These are phyloP conservation scores for Trichoplusia ni DNA, from an alignment of 1,140 invertebrate genomes.

Conservation along the genomic window DNA sequence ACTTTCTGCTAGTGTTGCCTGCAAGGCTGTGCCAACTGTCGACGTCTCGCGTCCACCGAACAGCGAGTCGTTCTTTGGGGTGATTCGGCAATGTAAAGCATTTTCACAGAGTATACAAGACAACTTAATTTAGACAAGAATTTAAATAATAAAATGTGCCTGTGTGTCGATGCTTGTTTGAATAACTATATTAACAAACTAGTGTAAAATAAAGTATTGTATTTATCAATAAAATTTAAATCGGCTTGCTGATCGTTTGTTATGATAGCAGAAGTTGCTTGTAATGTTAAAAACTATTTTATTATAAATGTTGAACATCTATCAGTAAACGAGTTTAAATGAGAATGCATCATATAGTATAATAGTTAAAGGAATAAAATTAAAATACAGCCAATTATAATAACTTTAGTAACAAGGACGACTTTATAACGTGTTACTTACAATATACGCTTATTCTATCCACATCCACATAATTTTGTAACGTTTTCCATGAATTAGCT, in stretches of 20 bases:
- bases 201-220: slow-evolving; percentile 21
- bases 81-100: slow-evolving; percentile 33
- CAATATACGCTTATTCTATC: neutral
- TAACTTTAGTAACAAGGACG: neutral
- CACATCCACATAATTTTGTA: slow-evolving; percentile 11
- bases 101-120: slow-evolving; percentile 26
- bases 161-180: slow-evolving; percentile 27
- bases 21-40: neutral
- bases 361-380: slow-evolving; percentile 12
- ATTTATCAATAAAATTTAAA: slow-evolving; percentile 22
- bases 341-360: slow-evolving; percentile 21
- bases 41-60: neutral
- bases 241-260: slow-evolving; percentile 21
- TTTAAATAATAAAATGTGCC: slow-evolving; percentile 23
- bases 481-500: slow-evolving; percentile 12
- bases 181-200: slow-evolving; percentile 21
- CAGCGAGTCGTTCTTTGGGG: neutral
- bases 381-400: slow-evolving; percentile 17
- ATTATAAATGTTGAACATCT: slow-evolving; percentile 22
- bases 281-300: slow-evolving; percentile 21
- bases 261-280: slow-evolving; percentile 9
- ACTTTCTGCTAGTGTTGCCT: neutral
- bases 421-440: neutral
- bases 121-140: slow-evolving; percentile 17
- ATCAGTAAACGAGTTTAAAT: slow-evolving; percentile 22